Percentiles rank a stretch among this genome's conserved stretches.
These are phyloP conservation scores for Ormyrus thymus DNA, from an alignment of 2,888 invertebrate species.

Conservation along the genomic window DNA sequence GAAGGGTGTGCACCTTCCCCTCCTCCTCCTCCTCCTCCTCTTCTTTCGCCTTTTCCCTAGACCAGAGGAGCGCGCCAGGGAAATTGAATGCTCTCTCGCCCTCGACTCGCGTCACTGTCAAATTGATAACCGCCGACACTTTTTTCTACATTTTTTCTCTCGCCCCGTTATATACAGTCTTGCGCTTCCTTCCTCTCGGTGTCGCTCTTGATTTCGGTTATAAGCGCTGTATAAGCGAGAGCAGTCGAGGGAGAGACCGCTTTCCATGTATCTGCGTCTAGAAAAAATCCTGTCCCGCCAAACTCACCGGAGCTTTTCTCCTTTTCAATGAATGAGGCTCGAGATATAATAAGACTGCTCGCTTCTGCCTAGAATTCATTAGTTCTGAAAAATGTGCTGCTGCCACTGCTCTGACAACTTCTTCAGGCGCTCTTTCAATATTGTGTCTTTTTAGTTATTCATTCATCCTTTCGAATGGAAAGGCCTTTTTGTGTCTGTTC, in stretches of 20 bases:
- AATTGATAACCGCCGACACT: constrained; percentile 67
- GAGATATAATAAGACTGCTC: constrained; percentile 35
- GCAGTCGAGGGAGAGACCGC: neutral
- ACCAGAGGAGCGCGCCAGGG: constrained; percentile 3
- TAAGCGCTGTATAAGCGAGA: neutral
- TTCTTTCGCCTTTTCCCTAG: constrained; percentile 48
- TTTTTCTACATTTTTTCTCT: constrained; percentile 50
- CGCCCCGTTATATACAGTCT: constrained; percentile 27
- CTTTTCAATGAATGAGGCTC: constrained; percentile 4
- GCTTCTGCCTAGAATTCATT: constrained; percentile 24
- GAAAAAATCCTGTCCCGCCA: constrained; percentile 14
- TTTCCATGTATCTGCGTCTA: constrained; percentile 18
- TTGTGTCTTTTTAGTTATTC: neutral
- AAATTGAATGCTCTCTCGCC: constrained; percentile 56
- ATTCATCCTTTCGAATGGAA: neutral
- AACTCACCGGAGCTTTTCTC: neutral
- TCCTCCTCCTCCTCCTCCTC: constrained; percentile 62
- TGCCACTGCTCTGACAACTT: constrained; percentile 7
- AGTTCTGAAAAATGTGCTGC: constrained; percentile 15
- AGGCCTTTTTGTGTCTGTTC: too few species aligned
- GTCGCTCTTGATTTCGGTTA: constrained; percentile 44
- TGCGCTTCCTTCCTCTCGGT: constrained; percentile 34
- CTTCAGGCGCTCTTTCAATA: constrained; percentile 1
- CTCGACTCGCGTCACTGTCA: constrained; percentile 67
- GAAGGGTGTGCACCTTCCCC: constrained; percentile 67